Evolutionary conservation across 2,888 invertebrate species (phyloP), one percentile per base, ranked within the genome.

Genomic region (Spisula subtruncata): DNA sequence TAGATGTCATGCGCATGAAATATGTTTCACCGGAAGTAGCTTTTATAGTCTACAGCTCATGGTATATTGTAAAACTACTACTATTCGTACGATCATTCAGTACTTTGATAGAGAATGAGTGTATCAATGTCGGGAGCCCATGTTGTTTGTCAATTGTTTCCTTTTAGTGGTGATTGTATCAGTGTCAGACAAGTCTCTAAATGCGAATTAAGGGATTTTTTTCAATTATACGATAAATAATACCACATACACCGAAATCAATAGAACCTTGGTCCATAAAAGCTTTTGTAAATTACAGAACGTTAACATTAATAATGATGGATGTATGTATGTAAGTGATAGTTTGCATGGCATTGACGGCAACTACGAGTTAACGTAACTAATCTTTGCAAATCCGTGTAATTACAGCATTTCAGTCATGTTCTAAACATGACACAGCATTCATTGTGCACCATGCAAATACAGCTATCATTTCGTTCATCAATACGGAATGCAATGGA

Each of bases 231-330:
- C 60, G 60, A 60, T 60, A 20, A 20, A 60, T 60, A 60, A n/a
- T n/a, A 20, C 18, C 18, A n/a, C n/a, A 60, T n/a, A 60, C n/a
- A n/a, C n/a, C 60, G n/a, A n/a, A 6, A 60, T 60, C 60, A 60
- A 60, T 60, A n/a, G 60, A 60, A 66, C 41, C 83, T n/a, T n/a
- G 41, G n/a, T 60, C 51, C 66, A 83, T 83, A 83, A 83, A 83
- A 83, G 83, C 66, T 83, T 83, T 83, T 41, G 29, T 83, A 83
- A 83, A 56, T 83, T 14, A 66, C 41, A 83, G 66, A 83, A 29
- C 46, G 83, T 83, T 83, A 83, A 66, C 83, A 66, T 25, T 66
- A 83, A 83, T 66, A 60, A n/a, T 83, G 83, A 83, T 83, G 18
- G 83, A 83, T 83, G 60, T 0, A 6, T 16, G n/a, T n/a, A 6